phyloP scores from a whole-genome alignment of 2,113 vertebrate genomes.

The Anser brachyrhynchus region DNA sequence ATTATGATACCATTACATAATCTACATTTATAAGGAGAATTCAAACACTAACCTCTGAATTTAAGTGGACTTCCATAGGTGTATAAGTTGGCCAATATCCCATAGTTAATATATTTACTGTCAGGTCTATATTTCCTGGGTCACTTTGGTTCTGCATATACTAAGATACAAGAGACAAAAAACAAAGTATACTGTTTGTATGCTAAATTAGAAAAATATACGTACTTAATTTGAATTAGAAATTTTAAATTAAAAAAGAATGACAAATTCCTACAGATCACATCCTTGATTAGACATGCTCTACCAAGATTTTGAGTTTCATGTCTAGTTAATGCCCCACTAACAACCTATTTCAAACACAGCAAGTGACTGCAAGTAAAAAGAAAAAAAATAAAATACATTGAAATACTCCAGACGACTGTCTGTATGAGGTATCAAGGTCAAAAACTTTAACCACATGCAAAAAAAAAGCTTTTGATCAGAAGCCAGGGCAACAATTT shows the following conservation, averaged over 20 bases:
- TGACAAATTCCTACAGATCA: background rate
- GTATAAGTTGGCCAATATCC: constrained; percentile 86
- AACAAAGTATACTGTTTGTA: background rate
- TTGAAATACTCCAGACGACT: background rate
- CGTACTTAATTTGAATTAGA: background rate
- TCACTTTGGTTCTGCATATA: constrained; percentile 85
- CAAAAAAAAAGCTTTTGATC: background rate
- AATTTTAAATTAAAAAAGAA: background rate
- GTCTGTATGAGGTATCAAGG: background rate
- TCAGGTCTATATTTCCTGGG: constrained; percentile 82
- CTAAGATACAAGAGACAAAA: constrained; percentile 57
- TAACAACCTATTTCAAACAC: background rate
- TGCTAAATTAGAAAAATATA: background rate
- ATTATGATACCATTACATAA: background rate
- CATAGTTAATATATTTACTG: constrained; percentile 86
- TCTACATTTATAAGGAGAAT: background rate
- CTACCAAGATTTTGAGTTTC: background rate
- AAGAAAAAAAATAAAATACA: background rate
- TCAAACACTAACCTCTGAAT: constrained; percentile 77
- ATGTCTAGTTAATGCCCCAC: background rate
- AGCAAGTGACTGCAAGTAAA: background rate
- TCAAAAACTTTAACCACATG: background rate
- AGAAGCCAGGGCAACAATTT: background rate
- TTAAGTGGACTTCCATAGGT: constrained; percentile 83
- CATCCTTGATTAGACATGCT: background rate